Evolutionary conservation across 2,888 invertebrate genomes (phyloP), one percentile per base, ranked within the genome.

Genomic region (Rhyacophila evoluta): DNA sequence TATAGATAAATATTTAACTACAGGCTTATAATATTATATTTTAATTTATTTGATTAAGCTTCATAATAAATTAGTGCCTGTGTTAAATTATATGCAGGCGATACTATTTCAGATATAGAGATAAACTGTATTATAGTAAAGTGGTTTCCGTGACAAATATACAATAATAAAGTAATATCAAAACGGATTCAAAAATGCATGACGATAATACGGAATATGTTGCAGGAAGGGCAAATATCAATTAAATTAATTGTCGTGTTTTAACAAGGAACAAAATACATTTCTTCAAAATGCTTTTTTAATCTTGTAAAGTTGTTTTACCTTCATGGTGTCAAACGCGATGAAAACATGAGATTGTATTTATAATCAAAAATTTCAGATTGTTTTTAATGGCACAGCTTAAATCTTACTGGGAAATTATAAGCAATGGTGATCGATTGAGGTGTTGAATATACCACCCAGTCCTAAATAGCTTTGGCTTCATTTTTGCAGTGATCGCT

Each of bases 401-500:
- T 68, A 33, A 11, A 12, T 4, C 33, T 69, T 69, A 28, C 29
- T 33, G 12, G 27, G n/a, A 72, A 12, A 12, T 11, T 37, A 36
- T 37, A 38, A 68, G 36, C n/a, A 38, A 33, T 68, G 70, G 72
- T 74, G 78, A 70, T 78, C 19, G 70, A 74, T 37, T 28, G 70
- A 39, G 75, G 71, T 71, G 75, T 72, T 74, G 27, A 38, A 77
- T 29, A 6, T 36, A 37, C 68, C 38, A 33, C 71, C 73, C 37
- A 74, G 75, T 80, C 67, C 37, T 80, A 80, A 37, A 78, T 73
- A 75, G 77, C 41, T 79, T 81, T 77, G 76, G 69, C 79, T 33
- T 74, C 81, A n/a, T 84, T 83, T 86, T 86, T 84, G 86, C 84
- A 84, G 87, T 87, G 83, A 86, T 84, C 85, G 86, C 86, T 70